These are phyloP conservation scores for Blera fallax DNA, from an alignment of 2,888 invertebrate species.

Conservation along the genomic window DNA sequence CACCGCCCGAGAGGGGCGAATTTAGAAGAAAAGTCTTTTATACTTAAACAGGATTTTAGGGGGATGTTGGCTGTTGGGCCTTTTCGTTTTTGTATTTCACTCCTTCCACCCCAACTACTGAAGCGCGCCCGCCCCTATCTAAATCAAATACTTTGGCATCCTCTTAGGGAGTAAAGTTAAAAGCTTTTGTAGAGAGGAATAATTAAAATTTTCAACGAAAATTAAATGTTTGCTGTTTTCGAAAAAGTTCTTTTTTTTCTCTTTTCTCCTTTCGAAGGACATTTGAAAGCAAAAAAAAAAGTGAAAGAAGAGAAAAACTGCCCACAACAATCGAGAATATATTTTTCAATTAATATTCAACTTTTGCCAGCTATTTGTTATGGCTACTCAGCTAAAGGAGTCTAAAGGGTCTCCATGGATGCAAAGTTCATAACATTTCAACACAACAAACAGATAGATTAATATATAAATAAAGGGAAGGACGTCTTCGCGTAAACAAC, in stretches of 20 bases:
- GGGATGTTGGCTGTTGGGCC: neutral
- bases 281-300: neutral
- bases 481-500: constrained; percentile 19
- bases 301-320: neutral
- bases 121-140: neutral
- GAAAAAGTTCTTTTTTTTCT: no score
- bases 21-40: constrained; percentile 6
- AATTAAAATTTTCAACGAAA: constrained; percentile 50
- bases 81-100: neutral
- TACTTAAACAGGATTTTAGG: neutral
- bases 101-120: neutral
- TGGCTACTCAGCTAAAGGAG: neutral
- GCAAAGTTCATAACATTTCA: constrained; percentile 36
- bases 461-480: neutral
- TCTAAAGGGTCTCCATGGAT: neutral
- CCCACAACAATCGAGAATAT: neutral
- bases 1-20: neutral
- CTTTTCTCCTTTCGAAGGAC: constrained; percentile 10
- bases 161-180: constrained; percentile 10
- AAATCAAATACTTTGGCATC: constrained; percentile 25
- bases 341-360: constrained; percentile 54
- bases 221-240: constrained; percentile 18
- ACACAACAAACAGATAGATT: constrained; percentile 20
- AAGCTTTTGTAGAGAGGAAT: constrained; percentile 27
- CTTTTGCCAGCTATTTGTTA: constrained; percentile 27